Evolutionary conservation across 1,140 invertebrate species (phyloP).

Genomic region (Pinna nobilis): DNA sequence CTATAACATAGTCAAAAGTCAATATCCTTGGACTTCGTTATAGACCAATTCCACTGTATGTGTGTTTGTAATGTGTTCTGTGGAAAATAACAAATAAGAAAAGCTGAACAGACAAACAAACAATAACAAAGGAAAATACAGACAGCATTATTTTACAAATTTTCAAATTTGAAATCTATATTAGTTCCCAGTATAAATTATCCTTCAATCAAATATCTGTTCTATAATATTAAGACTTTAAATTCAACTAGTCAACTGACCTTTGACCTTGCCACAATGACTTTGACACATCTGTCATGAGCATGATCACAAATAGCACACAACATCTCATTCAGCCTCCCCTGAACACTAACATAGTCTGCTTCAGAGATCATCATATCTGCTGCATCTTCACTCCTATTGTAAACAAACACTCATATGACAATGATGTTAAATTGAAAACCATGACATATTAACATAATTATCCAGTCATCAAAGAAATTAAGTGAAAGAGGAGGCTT

Average conservation of each 20-base stretch:
- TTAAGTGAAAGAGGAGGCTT: too few relatives aligned
- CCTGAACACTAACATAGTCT: conserved; percentile 82
- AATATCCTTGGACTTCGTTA: too few relatives aligned
- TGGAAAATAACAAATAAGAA: too few relatives aligned
- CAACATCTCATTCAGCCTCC: conserved; percentile 85
- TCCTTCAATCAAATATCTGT: not conserved
- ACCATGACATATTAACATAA: not conserved
- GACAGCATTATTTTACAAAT: too few relatives aligned
- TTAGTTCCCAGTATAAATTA: not conserved
- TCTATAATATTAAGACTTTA: too few relatives aligned
- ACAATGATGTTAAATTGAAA: not conserved
- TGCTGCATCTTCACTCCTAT: conserved; percentile 65
- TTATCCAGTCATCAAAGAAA: too few relatives aligned
- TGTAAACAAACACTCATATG: conserved; percentile 14
- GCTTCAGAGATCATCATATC: conserved; percentile 80
- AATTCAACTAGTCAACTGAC: conserved; percentile 55
- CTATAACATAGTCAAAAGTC: too few relatives aligned
- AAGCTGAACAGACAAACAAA: too few relatives aligned
- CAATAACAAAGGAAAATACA: too few relatives aligned
- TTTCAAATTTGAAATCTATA: not conserved
- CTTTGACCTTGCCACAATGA: conserved; percentile 84
- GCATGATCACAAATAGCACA: conserved; percentile 91
- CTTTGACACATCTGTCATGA: conserved; percentile 90
- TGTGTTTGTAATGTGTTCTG: too few relatives aligned
- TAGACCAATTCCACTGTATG: too few relatives aligned